A percentile compares a stretch with the other conserved stretches of the same genome.
Evolutionary conservation across 2,888 invertebrate genomes (phyloP).

Genomic region (Pristionchus entomophagus): DNA sequence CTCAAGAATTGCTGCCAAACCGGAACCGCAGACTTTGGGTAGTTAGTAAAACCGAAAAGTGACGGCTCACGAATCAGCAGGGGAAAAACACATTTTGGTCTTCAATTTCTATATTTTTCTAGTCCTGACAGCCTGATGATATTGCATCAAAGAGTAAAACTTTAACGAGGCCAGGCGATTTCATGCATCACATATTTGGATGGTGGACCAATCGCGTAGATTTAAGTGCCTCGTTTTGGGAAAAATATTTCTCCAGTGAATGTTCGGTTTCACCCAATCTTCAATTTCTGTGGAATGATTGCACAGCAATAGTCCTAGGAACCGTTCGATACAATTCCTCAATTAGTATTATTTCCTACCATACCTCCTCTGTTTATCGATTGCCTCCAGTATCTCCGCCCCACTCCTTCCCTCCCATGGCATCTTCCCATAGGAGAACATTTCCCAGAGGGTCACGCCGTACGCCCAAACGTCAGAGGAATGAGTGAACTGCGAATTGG

Average conservation of each 20-base stretch:
- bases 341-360: background rate
- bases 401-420: conserved; percentile 97
- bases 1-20: background rate
- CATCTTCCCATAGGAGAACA: conserved; percentile 98
- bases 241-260: no score
- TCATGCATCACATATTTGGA: background rate
- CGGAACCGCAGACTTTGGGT: no score
- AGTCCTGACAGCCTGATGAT: no score
- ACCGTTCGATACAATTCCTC: background rate
- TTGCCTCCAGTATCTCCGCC: conserved; percentile 93
- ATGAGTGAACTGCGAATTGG: conserved; percentile 88
- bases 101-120: no score
- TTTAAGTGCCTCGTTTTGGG: no score
- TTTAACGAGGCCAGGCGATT: background rate
- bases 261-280: background rate
- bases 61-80: no score
- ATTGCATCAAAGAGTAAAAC: background rate
- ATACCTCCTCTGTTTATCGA: conserved; percentile 82
- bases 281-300: background rate
- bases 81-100: no score
- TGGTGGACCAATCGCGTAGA: no score
- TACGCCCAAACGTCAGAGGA: conserved; percentile 98
- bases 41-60: no score
- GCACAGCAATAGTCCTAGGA: no score
- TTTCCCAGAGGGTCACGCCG: conserved; percentile 98